Evolutionary conservation across 2,797 vertebrate genomes (phyloP), one percentile per base, ranked within the genome.

Genomic region (Erithacus rubecula): DNA sequence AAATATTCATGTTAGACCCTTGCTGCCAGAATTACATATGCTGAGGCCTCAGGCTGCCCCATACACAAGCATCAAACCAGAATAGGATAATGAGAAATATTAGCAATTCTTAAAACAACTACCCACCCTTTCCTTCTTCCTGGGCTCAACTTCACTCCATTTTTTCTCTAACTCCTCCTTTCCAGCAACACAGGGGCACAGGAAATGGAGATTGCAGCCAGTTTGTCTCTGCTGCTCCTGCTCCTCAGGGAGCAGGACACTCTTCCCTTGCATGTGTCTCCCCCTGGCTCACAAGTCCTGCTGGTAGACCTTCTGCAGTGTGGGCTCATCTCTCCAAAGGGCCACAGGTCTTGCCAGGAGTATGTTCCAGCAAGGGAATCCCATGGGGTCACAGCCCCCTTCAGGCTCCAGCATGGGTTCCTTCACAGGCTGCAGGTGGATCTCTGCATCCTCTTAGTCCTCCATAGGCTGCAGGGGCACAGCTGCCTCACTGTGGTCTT

Each of bases 311-410:
- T 59, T 44, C 21, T 71, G 23, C 75, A 39, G 24, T 18, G 20
- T 44, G 60, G n/a, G 24, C 24, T 37, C 20, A 43, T 21, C 18
- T 78, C 58, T 78, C 18, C n/a, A 21, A 0, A 0, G 24, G 39
- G 11, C 17, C 39, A 15, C 52, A 34, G 20, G 21, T 59, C 20
- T 16, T 87, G 11, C n/a, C 68, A 59, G 59, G 52, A 51, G 12
- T 20, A 15, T 39, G 20, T 43, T 44, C 20, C 52, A 58, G 23
- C 20, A 32, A 29, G 37, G 27, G 37, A 23, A 29, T 80, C n/a
- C 29, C 8, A 1, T 21, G 11, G 24, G 24, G 6, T 59, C 44
- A 44, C 44, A 59, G 29, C 17, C 20, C 39, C 8, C 24, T 59
- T 72, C 0, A 0, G 37, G 29, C 60, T 72, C n/a, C 46, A 52